phyloP scores from a whole-genome alignment of 1,140 invertebrate species.

The Drosophila eugracilis region DNA sequence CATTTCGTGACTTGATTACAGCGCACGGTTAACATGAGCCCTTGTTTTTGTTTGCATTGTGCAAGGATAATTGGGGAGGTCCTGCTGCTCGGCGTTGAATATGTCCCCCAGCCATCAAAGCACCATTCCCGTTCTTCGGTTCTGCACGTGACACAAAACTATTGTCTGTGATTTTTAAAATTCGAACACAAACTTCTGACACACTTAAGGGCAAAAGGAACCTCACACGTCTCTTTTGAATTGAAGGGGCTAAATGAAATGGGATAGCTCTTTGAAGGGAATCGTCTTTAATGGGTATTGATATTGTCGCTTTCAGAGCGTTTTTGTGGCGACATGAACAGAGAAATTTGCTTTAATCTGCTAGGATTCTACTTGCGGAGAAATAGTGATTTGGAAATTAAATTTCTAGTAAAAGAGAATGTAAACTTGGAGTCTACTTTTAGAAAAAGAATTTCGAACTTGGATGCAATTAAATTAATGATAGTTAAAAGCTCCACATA shows the following conservation, averaged over 20 bases:
- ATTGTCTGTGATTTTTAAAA: slow-evolving; percentile 68
- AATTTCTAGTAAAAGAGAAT: too few relatives aligned
- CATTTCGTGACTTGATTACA: slow-evolving; percentile 77
- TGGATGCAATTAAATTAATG: too few relatives aligned
- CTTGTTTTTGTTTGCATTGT: slow-evolving; percentile 38
- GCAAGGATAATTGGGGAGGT: slow-evolving; percentile 24
- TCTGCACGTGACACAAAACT: slow-evolving; percentile 64
- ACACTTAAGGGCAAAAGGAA: slow-evolving; percentile 19
- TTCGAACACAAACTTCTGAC: slow-evolving; percentile 35
- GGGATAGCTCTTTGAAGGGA: slow-evolving; percentile 7
- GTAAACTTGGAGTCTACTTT: too few relatives aligned
- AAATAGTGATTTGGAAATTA: too few relatives aligned
- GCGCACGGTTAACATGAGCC: slow-evolving; percentile 55
- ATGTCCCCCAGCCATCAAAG: slow-evolving; percentile 7
- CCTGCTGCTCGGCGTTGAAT: neutral
- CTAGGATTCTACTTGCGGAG: too few relatives aligned
- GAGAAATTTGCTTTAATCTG: neutral
- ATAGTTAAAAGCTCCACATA: too few relatives aligned
- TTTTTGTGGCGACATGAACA: neutral
- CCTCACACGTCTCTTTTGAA: neutral
- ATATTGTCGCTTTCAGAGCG: neutral
- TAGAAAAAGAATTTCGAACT: too few relatives aligned
- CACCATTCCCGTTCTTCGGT: slow-evolving; percentile 2
- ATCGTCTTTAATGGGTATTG: neutral
- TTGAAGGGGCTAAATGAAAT: neutral